A percentile compares a stretch with the other conserved stretches of the same genome.
Conservation (phyloP, 2,888 invertebrate species). For the Tenthredo livida region DNA sequence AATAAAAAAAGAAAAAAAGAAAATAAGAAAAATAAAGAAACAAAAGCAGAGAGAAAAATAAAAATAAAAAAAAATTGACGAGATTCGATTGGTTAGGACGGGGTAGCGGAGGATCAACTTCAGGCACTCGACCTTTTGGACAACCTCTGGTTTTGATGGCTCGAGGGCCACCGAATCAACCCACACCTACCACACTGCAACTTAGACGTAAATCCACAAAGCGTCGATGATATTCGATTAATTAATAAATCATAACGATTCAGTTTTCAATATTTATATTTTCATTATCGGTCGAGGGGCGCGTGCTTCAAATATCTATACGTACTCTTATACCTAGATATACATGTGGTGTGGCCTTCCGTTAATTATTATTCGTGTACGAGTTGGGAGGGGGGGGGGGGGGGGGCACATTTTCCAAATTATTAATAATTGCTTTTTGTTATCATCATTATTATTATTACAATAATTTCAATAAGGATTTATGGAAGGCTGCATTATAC, state of each 20-base stretch:
- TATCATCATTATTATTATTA: not conserved
- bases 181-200: slow-evolving; percentile 62
- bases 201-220: slow-evolving; percentile 72
- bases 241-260: not conserved
- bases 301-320: not conserved
- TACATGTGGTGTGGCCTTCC: not conserved
- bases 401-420: not conserved
- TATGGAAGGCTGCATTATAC: not conserved
- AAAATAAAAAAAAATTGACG: slow-evolving; percentile 43
- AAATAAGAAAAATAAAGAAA: slow-evolving; percentile 3
- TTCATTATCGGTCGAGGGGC: not conserved
- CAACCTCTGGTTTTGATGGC: slow-evolving; percentile 86
- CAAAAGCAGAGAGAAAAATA: slow-evolving; percentile 4
- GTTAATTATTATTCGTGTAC: not conserved
- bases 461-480: not conserved
- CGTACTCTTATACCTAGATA: not conserved
- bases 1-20: not conserved
- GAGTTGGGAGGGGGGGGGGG: not conserved
- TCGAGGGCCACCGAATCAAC: slow-evolving; percentile 68
- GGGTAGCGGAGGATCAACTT: slow-evolving; percentile 76
- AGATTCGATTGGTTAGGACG: slow-evolving; percentile 65
- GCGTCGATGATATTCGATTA: slow-evolving; percentile 32
- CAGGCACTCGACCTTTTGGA: slow-evolving; percentile 86
- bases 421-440: not conserved
- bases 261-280: not conserved